A percentile compares a stretch with the other conserved stretches of the same genome.
Conservation (phyloP, 2,797 vertebrate species). For the Apogon hyalosoma region DNA sequence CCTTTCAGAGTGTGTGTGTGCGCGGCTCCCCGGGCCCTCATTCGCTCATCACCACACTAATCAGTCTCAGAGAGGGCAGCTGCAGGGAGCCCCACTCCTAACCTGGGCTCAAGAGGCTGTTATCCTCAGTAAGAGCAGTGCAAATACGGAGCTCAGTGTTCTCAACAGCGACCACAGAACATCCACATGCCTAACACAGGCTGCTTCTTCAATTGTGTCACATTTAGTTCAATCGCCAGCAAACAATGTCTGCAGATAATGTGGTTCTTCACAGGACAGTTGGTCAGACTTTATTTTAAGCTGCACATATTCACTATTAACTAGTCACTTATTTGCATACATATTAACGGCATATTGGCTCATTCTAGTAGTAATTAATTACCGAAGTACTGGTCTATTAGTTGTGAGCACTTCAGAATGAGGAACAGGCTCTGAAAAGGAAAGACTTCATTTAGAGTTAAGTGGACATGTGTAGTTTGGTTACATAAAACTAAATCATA, state of each 20-base stretch:
- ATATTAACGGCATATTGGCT: too few species aligned
- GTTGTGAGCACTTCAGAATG: too few species aligned
- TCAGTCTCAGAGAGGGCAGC: conserved; percentile 82
- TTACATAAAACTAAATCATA: too few species aligned
- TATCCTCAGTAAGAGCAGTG: conserved; percentile 72
- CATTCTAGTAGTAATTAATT: too few species aligned
- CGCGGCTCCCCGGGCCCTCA: conserved; percentile 68
- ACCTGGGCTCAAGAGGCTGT: conserved; percentile 79
- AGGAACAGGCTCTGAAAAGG: too few species aligned
- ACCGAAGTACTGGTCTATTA: too few species aligned
- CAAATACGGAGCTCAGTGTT: conserved; percentile 82
- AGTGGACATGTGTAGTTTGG: too few species aligned
- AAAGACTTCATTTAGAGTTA: too few species aligned
- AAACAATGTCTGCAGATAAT: conserved; percentile 47
- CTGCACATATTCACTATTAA: too few species aligned
- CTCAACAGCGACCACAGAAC: conserved; percentile 74
- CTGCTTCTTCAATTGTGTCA: conserved; percentile 55
- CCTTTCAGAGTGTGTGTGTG: conserved; percentile 70
- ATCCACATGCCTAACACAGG: conserved; percentile 60
- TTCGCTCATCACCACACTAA: conserved; percentile 82
- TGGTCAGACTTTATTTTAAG: background rate
- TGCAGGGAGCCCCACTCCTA: conserved; percentile 81
- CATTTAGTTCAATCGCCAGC: conserved; percentile 36
- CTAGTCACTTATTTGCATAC: too few species aligned
- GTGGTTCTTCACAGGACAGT: conserved; percentile 33